Percentiles rank a stretch among this genome's conserved stretches.
These are phyloP conservation scores for Dynastes tityus DNA, from an alignment of 2,888 invertebrate species.

Conservation along the genomic window DNA sequence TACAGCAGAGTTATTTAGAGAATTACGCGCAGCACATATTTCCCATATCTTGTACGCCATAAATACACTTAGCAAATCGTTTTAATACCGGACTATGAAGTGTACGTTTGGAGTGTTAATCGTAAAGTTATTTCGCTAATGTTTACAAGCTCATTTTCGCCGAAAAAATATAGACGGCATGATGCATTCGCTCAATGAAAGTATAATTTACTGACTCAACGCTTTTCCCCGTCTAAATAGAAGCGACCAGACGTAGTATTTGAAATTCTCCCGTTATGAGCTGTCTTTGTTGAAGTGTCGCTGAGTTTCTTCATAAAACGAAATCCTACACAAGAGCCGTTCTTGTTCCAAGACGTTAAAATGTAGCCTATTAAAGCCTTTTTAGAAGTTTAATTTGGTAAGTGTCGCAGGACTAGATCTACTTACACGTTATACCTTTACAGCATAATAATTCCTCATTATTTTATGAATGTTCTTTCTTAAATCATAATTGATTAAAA, in stretches of 20 bases:
- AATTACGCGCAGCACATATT: constrained; percentile 7
- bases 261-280: constrained; percentile 18
- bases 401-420: constrained; percentile 3
- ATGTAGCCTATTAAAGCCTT: constrained; percentile 4
- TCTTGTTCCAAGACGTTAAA: constrained; percentile 27
- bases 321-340: constrained; percentile 29
- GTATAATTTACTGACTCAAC: background rate
- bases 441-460: no score
- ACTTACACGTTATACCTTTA: no score
- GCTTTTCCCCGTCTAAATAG: no score
- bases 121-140: background rate
- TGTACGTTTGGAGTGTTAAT: background rate
- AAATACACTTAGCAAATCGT: constrained; percentile 13
- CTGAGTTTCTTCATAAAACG: constrained; percentile 25
- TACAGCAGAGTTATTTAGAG: constrained; percentile 22
- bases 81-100: background rate
- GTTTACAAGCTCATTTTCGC: background rate
- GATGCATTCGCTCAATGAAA: background rate
- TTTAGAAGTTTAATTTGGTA: constrained; percentile 28
- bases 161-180: background rate
- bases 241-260: background rate
- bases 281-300: constrained; percentile 26
- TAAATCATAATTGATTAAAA: no score
- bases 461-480: no score
- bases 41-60: background rate